These are phyloP conservation scores for Chymomyza amoena DNA, from an alignment of 2,888 invertebrate genomes.

Conservation along the genomic window DNA sequence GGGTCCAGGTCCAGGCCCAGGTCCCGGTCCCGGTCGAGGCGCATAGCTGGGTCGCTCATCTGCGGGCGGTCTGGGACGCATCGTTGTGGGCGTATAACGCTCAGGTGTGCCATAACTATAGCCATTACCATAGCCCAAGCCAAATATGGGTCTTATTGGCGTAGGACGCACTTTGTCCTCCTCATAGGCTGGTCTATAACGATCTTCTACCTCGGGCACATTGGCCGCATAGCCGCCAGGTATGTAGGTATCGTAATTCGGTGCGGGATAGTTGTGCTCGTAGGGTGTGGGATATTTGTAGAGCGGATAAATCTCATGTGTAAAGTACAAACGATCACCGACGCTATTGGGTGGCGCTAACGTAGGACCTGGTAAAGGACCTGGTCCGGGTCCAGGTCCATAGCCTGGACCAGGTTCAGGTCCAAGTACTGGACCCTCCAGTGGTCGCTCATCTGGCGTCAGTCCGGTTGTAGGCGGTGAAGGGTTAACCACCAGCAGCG, in stretches of 20 bases:
- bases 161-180: slow-evolving; percentile 51
- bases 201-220: slow-evolving; percentile 74
- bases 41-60: slow-evolving; percentile 60
- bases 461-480: slow-evolving; percentile 59
- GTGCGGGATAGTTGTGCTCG: slow-evolving; percentile 77
- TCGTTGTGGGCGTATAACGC: slow-evolving; percentile 65
- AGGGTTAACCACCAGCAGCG: slow-evolving; percentile 71
- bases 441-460: slow-evolving; percentile 14
- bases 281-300: slow-evolving; percentile 78
- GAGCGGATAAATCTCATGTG: slow-evolving; percentile 76
- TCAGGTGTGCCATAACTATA: slow-evolving; percentile 77
- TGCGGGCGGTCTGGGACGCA: slow-evolving; percentile 49
- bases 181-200: slow-evolving; percentile 66
- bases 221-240: slow-evolving; percentile 78
- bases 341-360: slow-evolving; percentile 44
- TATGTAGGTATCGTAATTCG: slow-evolving; percentile 75
- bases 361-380: slow-evolving; percentile 28
- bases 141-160: slow-evolving; percentile 70
- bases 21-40: slow-evolving; percentile 54
- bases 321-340: slow-evolving; percentile 76
- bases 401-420: background rate
- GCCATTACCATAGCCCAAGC: slow-evolving; percentile 76
- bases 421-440: background rate
- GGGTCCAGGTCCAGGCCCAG: slow-evolving; percentile 51
- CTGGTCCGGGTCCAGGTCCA: too few species aligned